Base-by-base conservation (phyloP, 2,797 vertebrate genomes). In the Hydrocynus forskahlii region DNA sequence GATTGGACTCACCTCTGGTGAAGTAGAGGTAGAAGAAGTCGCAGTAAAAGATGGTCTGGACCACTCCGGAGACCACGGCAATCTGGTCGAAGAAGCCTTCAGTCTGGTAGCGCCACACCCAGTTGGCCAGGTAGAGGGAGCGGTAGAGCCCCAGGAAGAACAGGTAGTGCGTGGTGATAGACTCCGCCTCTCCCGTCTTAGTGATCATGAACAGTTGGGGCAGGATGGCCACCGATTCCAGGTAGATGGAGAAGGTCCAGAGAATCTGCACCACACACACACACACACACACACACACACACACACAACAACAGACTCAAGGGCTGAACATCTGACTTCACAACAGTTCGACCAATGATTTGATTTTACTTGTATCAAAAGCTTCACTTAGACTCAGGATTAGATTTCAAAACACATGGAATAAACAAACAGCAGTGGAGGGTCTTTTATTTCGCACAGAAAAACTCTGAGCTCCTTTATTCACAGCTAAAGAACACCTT, bases 11-110 rank as follows among this genome's bases (percentile, higher is more conserved):
- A 99, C 98, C 98, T 99, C 99, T 99, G 84, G 98, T 99, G 90
- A 99, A 94, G 87, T 99, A 99, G 93, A 99, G 95, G 91, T 99
- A 99, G 95, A 99, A 99, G 95, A 99, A 99, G 95, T 99, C 98
- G 87, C 98, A 99, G 93, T 99, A 99, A 60, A 99, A 95, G 83
- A 99, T 93, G 48, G 98, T 99, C 94, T 99, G 98, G 82, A 99
- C 98, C 78, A 98, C 95, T 0, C 98, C 98, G 4, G 98, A 96
- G 86, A 99, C 97, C 38, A 99, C 96, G 57, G 97, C 98, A 48
- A 99, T 99, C 95, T 99, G 93, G 91, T 99, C 98, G 52, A 99
- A 99, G 94, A 99, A 99, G 66, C 97, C 97, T 92, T 99, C 98
- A 0, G 97, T 99, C 89, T 98, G 97, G 93, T 95, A 99, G 89